phyloP scores from a whole-genome alignment of 2,113 vertebrate species.

The Argyrosomus japonicus region DNA sequence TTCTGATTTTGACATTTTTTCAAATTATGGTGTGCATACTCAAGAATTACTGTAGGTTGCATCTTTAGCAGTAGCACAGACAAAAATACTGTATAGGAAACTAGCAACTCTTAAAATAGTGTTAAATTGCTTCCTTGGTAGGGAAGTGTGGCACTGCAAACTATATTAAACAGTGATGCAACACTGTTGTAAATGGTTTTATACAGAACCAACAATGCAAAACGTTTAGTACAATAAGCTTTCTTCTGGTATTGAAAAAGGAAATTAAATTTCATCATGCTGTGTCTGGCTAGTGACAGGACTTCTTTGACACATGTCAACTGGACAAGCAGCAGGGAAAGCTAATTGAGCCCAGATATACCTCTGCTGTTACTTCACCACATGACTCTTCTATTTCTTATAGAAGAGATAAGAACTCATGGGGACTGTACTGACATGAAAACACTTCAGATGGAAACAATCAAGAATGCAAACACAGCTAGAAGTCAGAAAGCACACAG shows the following conservation, averaged over 20 bases:
- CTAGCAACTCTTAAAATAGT: not conserved
- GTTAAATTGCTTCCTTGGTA: not conserved
- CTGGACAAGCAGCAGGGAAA: not conserved
- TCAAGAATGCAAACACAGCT: not conserved
- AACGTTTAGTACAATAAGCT: not conserved
- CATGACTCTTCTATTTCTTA: not conserved
- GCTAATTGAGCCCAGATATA: not conserved
- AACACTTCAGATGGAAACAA: not conserved
- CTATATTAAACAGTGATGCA: not conserved
- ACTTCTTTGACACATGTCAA: not conserved
- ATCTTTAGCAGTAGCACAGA: not conserved
- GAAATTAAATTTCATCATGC: not conserved
- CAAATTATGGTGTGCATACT: not conserved
- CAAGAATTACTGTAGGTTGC: not conserved
- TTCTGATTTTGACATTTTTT: not conserved
- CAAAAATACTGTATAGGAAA: not conserved
- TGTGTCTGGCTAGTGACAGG: not conserved
- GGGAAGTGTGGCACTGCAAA: not conserved
- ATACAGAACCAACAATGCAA: not conserved
- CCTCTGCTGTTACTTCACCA: not conserved
- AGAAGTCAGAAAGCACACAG: not conserved
- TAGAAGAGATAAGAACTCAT: not conserved
- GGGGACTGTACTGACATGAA: not conserved
- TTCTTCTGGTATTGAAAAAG: not conserved
- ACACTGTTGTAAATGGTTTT: not conserved